Base-by-base conservation (phyloP, 2,113 vertebrate species). In the Bostrychus sinensis region DNA sequence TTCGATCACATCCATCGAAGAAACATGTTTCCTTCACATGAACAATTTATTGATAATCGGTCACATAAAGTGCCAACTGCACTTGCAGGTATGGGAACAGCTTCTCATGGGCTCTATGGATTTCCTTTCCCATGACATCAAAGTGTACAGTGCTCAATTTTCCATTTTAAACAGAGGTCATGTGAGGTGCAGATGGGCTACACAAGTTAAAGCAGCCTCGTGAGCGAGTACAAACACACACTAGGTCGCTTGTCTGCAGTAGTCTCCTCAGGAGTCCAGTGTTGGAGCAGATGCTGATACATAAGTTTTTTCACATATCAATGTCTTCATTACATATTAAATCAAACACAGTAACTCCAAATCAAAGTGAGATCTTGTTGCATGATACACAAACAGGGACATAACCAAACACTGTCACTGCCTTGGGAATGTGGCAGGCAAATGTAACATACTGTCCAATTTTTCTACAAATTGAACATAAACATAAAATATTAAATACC, bases 11-110 rank as follows among this genome's bases (percentile, higher is more conserved):
- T 96, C 94, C 95, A 95, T 95, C 91, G 95, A 96, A 98, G 95
- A 96, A 92, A 96, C 95, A 94, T 73, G 85, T 91, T 90, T 95
- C 95, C 95, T 95, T 96, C 95, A 96, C 96, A 97, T 96, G 95
- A 97, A 95, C 95, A 92, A 98, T 99, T 98, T 98, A 98, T 98
- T 98, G 93, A 98, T 92, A 96, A 94, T 92, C 93, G 94, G 95
- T 95, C 94, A 96, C 94, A 94, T 77, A 94, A 88, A 93, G 93
- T 92, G 94, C 94, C 93, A 93, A 94, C 91, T 87, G 95, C 93
- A 95, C 91, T 89, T 73, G 86, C 84, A 82, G 89, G 85, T 93
- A 94, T 92, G 93, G 93, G 91, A 95, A 96, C 94, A 96, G 94
- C 94, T 94, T 95, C 90, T 92, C 92, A 93, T 83, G 94, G 94